phyloP scores from a whole-genome alignment of 2,888 invertebrate genomes.

The Amphipoea lucens region DNA sequence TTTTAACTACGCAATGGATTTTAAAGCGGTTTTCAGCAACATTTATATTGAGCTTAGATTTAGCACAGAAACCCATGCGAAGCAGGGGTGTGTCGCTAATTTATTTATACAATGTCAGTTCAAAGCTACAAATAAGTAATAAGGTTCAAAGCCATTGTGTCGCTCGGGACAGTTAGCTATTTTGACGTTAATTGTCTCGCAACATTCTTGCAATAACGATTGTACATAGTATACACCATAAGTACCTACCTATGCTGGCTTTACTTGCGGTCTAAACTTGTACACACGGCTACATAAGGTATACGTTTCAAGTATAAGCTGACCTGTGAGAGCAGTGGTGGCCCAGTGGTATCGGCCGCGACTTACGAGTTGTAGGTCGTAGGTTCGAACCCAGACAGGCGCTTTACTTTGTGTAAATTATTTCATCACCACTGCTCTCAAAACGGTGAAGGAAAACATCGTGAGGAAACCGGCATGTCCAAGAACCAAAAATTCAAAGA shows the following conservation, averaged over 20 bases:
- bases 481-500: too few relatives aligned
- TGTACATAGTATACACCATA: background rate
- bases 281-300: background rate
- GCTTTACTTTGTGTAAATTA: too few relatives aligned
- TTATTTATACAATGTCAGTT: background rate
- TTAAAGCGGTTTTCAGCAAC: background rate
- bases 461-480: too few relatives aligned
- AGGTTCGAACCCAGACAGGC: too few relatives aligned
- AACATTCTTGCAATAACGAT: constrained; percentile 17
- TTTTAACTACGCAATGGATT: too few relatives aligned
- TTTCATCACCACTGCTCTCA: too few relatives aligned
- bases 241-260: background rate
- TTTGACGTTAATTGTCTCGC: background rate
- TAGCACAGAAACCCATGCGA: background rate
- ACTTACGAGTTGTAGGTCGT: too few relatives aligned
- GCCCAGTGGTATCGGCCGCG: too few relatives aligned
- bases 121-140: background rate
- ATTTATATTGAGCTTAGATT: background rate
- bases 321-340: too few relatives aligned
- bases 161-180: background rate
- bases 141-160: background rate
- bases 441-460: too few relatives aligned
- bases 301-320: background rate
- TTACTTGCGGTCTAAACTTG: constrained; percentile 14
- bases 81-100: background rate